phyloP scores from a whole-genome alignment of 2,797 vertebrate genomes.

The Clarias pachynema region DNA sequence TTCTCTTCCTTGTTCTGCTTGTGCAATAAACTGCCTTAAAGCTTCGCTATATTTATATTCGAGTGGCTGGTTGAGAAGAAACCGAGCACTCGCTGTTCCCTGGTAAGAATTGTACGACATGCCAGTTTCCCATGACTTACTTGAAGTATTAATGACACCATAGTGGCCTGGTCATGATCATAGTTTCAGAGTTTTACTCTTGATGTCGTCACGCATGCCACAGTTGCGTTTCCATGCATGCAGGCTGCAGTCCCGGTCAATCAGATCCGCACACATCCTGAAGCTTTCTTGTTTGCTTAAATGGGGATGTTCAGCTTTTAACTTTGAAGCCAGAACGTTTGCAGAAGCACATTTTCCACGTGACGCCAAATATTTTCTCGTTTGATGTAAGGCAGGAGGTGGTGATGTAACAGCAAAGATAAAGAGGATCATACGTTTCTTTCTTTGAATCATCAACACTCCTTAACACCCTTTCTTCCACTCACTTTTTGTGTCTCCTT shows the following conservation, averaged over 20 bases:
- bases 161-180: conserved; percentile 28
- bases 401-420: neutral
- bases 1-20: neutral
- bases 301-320: no score
- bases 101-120: conserved; percentile 7
- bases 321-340: neutral
- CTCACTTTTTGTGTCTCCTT: neutral
- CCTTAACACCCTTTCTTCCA: neutral
- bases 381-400: neutral
- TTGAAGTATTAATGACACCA: conserved; percentile 31
- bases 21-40: conserved; percentile 1
- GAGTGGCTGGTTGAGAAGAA: conserved; percentile 19
- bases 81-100: neutral
- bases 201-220: conserved; percentile 2
- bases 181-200: conserved; percentile 26
- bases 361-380: neutral
- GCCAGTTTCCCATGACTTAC: conserved; percentile 25
- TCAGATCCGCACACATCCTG: neutral
- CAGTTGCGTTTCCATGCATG: neutral
- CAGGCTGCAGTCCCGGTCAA: conserved; percentile 5
- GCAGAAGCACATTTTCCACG: neutral
- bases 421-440: neutral
- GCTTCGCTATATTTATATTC: conserved; percentile 23
- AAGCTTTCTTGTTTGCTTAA: neutral
- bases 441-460: neutral